These are phyloP conservation scores for Platypus cylindrus DNA, from an alignment of 2,888 invertebrate genomes.

Conservation along the genomic window DNA sequence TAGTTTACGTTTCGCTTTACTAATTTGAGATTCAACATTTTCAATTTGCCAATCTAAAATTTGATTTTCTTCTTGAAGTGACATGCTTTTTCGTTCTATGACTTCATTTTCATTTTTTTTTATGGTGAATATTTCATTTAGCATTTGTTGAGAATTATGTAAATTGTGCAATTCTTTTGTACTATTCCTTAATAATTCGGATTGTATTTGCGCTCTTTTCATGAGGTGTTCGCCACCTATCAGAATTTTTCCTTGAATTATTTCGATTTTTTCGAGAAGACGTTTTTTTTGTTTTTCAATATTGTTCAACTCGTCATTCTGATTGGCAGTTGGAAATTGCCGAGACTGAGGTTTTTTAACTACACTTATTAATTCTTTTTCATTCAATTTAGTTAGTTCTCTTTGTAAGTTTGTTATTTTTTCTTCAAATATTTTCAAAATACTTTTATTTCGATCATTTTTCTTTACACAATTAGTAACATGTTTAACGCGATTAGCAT, in stretches of 20 bases:
- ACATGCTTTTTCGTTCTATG: slow-evolving; percentile 75
- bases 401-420: slow-evolving; percentile 61
- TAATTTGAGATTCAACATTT: slow-evolving; percentile 67
- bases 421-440: slow-evolving; percentile 81
- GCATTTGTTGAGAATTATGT: slow-evolving; percentile 58
- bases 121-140: slow-evolving; percentile 66
- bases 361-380: slow-evolving; percentile 47
- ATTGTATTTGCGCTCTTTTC: slow-evolving; percentile 87
- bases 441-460: slow-evolving; percentile 82
- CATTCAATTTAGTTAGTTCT: slow-evolving; percentile 43
- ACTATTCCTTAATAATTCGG: slow-evolving; percentile 70
- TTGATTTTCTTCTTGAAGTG: slow-evolving; percentile 82
- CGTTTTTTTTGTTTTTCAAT: slow-evolving; percentile 40
- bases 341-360: slow-evolving; percentile 31
- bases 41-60: slow-evolving; percentile 78
- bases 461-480: slow-evolving; percentile 87
- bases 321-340: slow-evolving; percentile 12
- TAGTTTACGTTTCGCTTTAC: slow-evolving; percentile 63
- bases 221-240: slow-evolving; percentile 94
- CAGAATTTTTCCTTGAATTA: slow-evolving; percentile 80
- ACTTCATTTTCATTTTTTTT: slow-evolving; percentile 79
- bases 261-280: slow-evolving; percentile 44
- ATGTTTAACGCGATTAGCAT: slow-evolving; percentile 91
- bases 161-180: slow-evolving; percentile 63
- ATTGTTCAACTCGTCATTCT: slow-evolving; percentile 34